Evolutionary conservation across 2,888 invertebrate species (phyloP).

Genomic region (Orchesellides sinensis): DNA sequence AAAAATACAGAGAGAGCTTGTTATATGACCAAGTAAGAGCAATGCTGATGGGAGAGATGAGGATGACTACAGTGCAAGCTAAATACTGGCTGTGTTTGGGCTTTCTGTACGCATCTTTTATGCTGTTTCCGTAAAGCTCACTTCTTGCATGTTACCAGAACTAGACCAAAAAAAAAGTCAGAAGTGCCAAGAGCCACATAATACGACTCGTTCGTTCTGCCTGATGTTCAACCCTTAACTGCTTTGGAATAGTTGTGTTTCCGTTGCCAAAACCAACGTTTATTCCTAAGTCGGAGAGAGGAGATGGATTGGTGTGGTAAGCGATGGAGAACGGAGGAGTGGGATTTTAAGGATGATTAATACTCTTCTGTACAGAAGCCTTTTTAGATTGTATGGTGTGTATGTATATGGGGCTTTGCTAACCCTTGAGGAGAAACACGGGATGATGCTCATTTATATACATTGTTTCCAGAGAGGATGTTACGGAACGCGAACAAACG

Average conservation of each 20-base stretch:
- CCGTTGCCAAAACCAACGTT: conserved; percentile 49
- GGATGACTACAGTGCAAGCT: not conserved
- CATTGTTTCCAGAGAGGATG: no score
- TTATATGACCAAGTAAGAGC: conserved; percentile 6
- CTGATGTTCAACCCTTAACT: conserved; percentile 48
- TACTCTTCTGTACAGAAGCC: no score
- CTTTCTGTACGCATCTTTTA: not conserved
- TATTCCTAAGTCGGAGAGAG: conserved; percentile 18
- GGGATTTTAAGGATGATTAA: no score
- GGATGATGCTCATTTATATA: no score
- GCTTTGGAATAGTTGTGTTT: conserved; percentile 32
- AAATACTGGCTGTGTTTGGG: no score
- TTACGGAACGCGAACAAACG: no score
- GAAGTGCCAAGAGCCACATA: conserved; percentile 27
- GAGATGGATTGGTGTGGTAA: not conserved
- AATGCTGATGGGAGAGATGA: not conserved
- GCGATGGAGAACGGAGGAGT: not conserved
- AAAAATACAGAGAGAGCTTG: conserved; percentile 15
- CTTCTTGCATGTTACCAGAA: not conserved
- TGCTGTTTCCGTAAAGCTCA: not conserved
- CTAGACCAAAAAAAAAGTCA: not conserved
- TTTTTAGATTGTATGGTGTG: no score
- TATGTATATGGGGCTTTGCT: no score
- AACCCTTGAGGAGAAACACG: no score
- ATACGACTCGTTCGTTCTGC: conserved; percentile 28